Conservation (phyloP, 1,140 invertebrate genomes). For the Panagrolaimus sp. region DNA sequence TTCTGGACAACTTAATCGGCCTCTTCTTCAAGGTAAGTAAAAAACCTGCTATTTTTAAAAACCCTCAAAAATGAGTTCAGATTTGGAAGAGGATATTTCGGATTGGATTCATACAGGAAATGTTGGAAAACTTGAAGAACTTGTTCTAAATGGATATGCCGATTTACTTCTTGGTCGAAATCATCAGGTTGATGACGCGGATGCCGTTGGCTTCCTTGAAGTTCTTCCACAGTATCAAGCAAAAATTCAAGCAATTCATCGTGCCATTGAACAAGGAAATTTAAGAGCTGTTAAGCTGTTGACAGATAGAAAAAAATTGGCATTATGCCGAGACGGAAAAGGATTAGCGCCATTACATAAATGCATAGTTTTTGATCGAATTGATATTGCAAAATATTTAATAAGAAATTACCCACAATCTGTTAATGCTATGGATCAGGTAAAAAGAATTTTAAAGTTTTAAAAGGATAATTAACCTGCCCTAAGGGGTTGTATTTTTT, state of each 20-base stretch:
- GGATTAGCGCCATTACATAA: constrained; percentile 80
- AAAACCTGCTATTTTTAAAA: constrained; percentile 16
- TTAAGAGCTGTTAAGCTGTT: constrained; percentile 76
- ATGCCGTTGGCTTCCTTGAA: constrained; percentile 80
- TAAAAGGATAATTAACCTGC: not conserved
- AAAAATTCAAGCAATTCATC: constrained; percentile 80
- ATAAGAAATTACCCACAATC: constrained; percentile 71
- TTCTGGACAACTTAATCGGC: constrained; percentile 50
- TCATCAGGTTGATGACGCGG: constrained; percentile 65
- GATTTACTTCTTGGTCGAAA: constrained; percentile 70
- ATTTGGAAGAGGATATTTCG: constrained; percentile 65
- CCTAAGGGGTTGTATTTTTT: not conserved
- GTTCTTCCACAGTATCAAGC: constrained; percentile 83
- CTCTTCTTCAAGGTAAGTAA: constrained; percentile 48
- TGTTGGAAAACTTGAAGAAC: constrained; percentile 79
- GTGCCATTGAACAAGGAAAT: constrained; percentile 77
- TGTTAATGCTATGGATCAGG: constrained; percentile 59
- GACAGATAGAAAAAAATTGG: constrained; percentile 81
- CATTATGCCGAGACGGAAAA: constrained; percentile 70
- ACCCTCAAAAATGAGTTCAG: constrained; percentile 30
- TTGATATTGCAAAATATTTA: constrained; percentile 72
- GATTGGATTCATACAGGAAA: constrained; percentile 71
- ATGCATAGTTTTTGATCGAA: constrained; percentile 85
- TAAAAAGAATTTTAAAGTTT: constrained; percentile 21
- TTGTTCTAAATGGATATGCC: constrained; percentile 79